These are phyloP conservation scores for Luperina testacea DNA, from an alignment of 2,888 invertebrate species.

Conservation along the genomic window DNA sequence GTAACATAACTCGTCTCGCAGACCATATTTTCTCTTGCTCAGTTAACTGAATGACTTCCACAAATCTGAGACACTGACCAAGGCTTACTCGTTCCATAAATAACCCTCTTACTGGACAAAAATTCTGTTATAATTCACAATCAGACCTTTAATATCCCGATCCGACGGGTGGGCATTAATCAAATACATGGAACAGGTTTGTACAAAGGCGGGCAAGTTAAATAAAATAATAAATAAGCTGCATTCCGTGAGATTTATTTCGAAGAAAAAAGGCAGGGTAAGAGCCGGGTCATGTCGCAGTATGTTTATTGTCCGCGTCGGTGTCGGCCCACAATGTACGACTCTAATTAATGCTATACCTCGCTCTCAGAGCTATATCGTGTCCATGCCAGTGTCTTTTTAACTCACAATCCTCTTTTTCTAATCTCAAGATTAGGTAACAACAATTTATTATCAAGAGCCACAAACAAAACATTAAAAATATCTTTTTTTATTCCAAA, in stretches of 20 bases:
- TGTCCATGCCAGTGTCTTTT: conserved; percentile 74
- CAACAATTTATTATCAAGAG: conserved; percentile 58
- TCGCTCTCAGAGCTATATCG: conserved; percentile 80
- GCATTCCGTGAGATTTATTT: conserved; percentile 89
- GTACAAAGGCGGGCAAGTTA: conserved; percentile 85
- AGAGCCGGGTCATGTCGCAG: conserved; percentile 86
- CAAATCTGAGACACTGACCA: conserved; percentile 72
- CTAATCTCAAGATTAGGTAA: conserved; percentile 66
- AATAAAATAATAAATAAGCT: conserved; percentile 90
- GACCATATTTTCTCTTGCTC: conserved; percentile 43
- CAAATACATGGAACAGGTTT: conserved; percentile 87
- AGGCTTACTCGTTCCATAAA: conserved; percentile 81
- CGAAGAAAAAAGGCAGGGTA: conserved; percentile 85
- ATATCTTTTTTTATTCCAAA: conserved; percentile 63
- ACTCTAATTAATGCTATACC: conserved; percentile 85
- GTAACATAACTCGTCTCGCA: conserved; percentile 33
- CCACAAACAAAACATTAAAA: conserved; percentile 64
- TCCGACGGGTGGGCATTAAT: conserved; percentile 84
- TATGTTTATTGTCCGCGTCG: conserved; percentile 84
- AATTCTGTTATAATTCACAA: conserved; percentile 85
- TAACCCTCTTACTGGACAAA: conserved; percentile 86
- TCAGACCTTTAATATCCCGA: conserved; percentile 84
- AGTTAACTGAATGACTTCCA: conserved; percentile 56
- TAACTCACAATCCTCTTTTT: conserved; percentile 74
- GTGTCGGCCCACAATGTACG: conserved; percentile 83